A percentile compares a stretch with the other conserved stretches of the same genome.
These are phyloP conservation scores for Laupala kohalensis DNA, from an alignment of 1,140 invertebrate species.

Conservation along the genomic window DNA sequence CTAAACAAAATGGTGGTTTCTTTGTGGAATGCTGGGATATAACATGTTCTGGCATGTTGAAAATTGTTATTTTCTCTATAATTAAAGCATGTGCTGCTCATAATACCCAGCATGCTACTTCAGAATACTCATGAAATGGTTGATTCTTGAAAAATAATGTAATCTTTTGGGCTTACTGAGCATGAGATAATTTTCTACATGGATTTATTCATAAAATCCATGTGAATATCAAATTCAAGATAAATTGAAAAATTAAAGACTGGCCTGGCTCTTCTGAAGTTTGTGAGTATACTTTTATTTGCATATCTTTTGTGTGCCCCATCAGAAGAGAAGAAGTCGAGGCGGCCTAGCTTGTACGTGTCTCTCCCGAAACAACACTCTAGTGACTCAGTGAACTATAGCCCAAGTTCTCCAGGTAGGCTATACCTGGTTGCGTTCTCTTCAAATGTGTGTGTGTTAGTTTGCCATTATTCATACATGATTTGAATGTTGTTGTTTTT, in stretches of 20 bases:
- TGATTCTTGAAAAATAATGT: no score
- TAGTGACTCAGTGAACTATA: conserved; percentile 36
- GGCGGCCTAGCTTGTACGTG: conserved; percentile 29
- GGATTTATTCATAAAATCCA: no score
- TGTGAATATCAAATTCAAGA: no score
- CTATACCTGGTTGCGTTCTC: neutral
- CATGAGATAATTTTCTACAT: no score
- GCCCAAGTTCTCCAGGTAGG: conserved; percentile 35
- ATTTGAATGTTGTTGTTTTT: neutral
- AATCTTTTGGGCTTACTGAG: no score
- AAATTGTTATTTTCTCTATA: no score
- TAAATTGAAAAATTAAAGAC: neutral
- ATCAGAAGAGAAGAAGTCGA: conserved; percentile 27
- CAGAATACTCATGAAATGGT: no score
- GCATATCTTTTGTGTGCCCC: conserved; percentile 23
- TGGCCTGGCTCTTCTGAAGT: neutral
- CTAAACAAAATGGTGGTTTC: no score
- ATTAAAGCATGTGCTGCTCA: no score
- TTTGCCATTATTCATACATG: neutral
- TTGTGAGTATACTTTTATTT: conserved; percentile 16
- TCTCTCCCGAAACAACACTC: conserved; percentile 34
- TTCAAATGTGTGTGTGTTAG: neutral
- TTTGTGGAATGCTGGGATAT: no score
- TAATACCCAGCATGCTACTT: no score
- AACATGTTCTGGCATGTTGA: no score